Evolutionary conservation across 2,113 vertebrate species (phyloP), one percentile per base, ranked within the genome.

Genomic region (Phyllostomus discolor): DNA sequence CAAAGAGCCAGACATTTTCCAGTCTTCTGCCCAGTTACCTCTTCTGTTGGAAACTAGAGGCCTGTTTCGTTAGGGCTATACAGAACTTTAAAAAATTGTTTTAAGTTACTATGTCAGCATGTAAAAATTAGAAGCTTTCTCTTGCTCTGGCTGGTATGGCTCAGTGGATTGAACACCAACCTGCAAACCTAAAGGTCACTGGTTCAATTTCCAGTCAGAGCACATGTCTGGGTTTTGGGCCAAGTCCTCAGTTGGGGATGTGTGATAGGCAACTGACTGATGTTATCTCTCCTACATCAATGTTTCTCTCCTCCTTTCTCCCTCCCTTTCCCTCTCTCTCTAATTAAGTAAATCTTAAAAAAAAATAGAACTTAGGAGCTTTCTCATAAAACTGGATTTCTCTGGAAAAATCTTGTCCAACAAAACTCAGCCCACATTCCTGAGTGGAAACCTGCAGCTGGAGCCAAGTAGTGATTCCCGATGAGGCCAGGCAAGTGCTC

Each of bases 321-420:
- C 57, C 57, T 73, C 70, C 70, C 70, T 73, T 73, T 38, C 41
- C 28, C 41, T 46, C 72, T 76, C 15, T 48, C 73, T 31, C 24
- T 10, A 59, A 59, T 28, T 26, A 62, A 62, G 22, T 57, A 28
- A 62, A 62, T 62, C 59, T 62, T 62, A 31, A 31, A 62, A 66
- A 15, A 31, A 33, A 66, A 66, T 78, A 67, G 91, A 95, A 78
- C 67, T 70, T 33, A 91, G 64, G 82, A 52, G 4, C n/a, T 72
- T 78, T 94, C 64, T 69, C n/a, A 31, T 48, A 70, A 89, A 62
- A 72, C 67, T 67, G n/a, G 64, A 64, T 80, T 97, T 92, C 50
- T 90, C n/a, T 94, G 35, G 76, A 72, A 93, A 89, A 94, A 95
- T 76, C 20, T 2, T 22, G 84, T 64, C 26, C 10, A 26, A 33